Base-by-base conservation (phyloP, 2,888 invertebrate species). In the Oxystoma pomonae region DNA sequence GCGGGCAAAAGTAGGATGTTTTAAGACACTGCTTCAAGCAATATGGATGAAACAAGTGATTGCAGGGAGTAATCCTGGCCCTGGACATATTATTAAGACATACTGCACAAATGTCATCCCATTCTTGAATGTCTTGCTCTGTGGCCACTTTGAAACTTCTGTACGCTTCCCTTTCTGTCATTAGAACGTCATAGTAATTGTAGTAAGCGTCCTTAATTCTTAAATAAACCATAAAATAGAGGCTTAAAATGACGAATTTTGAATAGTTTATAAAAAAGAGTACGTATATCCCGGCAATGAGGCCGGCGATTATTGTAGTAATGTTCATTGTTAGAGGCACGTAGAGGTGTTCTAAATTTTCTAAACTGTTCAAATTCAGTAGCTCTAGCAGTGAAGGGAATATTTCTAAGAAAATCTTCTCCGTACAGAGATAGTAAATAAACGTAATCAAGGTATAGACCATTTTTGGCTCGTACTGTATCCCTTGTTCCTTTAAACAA, bases 41-140 rank as follows among this genome's bases (percentile, higher is more conserved):
- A 72, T 88, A 86, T 0, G 89, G 89, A 78, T 92, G 92, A 80
- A 91, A 92, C 73, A 88, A 84, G 76, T 92, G 92, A 56, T 88
- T 88, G 73, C 92, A 92, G 0, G 91, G 90, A 0, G 91, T 92
- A 51, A 91, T 86, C 55, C 90, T 82, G 0, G 91, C 91, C 7
- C 85, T 84, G 60, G 81, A 83, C 90, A 92, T 90, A 12, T 80
- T 77, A 64, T 84, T 87, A 51, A 92, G 81, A 72, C 92, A 92
- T 1, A 92, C 89, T 0, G 91, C 89, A 76, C 92, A 92, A 5
- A 91, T 88, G 71, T 92, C 91, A 69, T 91, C 89, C 70, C 88
- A 84, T 16, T 83, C 83, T 16, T 83, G 80, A 50, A 92, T 82
- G 69, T 91, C 91, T n/a, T 84, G 84, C 0, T 77, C 67, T 1